These are phyloP conservation scores for Morone saxatilis DNA, from an alignment of 2,113 vertebrate genomes.

Conservation along the genomic window DNA sequence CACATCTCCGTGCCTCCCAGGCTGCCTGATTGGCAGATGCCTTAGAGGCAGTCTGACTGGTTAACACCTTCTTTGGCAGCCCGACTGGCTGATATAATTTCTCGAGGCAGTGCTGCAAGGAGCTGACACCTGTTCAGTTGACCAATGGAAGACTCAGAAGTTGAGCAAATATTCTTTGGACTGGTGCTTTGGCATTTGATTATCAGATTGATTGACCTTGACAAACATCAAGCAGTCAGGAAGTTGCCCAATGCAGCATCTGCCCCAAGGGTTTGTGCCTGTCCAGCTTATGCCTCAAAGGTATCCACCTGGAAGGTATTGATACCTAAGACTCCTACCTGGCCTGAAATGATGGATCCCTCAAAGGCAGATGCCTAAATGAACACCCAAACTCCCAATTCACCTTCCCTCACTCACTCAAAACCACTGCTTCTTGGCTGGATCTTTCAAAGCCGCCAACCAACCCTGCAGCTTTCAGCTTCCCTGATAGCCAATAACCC, in stretches of 20 bases:
- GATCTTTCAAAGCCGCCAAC: constrained; percentile 50
- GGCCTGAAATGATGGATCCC: constrained; percentile 62
- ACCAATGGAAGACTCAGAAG: constrained; percentile 47
- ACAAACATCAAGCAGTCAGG: constrained; percentile 62
- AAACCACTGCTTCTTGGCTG: constrained; percentile 62
- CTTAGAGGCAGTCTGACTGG: constrained; percentile 53
- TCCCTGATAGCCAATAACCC: constrained; percentile 47
- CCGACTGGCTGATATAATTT: constrained; percentile 53
- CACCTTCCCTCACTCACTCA: constrained; percentile 43
- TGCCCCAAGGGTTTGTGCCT: constrained; percentile 73
- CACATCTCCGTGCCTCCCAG: constrained; percentile 28
- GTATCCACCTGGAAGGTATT: constrained; percentile 67
- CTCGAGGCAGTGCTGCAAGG: constrained; percentile 41
- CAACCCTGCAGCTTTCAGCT: constrained; percentile 64
- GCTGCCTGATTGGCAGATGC: constrained; percentile 45
- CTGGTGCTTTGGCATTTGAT: constrained; percentile 57
- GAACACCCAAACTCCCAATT: constrained; percentile 32
- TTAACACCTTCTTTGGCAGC: constrained; percentile 29
- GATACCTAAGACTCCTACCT: constrained; percentile 59
- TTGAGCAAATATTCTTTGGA: constrained; percentile 54
- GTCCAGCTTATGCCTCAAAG: constrained; percentile 69
- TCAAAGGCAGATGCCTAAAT: constrained; percentile 58
- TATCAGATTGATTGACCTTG: constrained; percentile 54
- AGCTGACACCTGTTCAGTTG: constrained; percentile 20
- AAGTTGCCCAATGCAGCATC: constrained; percentile 61